Conservation (phyloP, 2,888 invertebrate species). For the Leucophora obtusa region DNA sequence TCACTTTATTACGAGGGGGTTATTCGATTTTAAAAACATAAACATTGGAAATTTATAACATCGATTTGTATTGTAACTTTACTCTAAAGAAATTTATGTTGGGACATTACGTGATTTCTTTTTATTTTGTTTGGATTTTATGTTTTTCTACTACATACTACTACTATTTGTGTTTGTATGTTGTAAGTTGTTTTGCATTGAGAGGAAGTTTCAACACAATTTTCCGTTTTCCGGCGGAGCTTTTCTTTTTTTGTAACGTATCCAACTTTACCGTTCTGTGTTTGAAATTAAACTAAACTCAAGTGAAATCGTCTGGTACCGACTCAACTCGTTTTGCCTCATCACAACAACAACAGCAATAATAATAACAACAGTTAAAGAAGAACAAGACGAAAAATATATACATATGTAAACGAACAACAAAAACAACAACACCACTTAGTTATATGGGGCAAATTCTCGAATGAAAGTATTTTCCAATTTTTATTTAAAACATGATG, state of each 20-base stretch:
- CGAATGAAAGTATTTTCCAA: conserved; percentile 42
- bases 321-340: conserved; percentile 61
- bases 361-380: neutral
- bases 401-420: conserved; percentile 22
- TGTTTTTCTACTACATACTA: neutral
- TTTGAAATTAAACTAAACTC: conserved; percentile 63
- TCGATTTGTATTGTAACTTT: conserved; percentile 33
- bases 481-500: conserved; percentile 18
- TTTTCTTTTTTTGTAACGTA: conserved; percentile 43
- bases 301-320: conserved; percentile 52
- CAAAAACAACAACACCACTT: conserved; percentile 47
- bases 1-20: neutral
- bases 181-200: neutral
- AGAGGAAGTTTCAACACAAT: conserved; percentile 1
- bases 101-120: conserved; percentile 56
- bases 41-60: conserved; percentile 46
- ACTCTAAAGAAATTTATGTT: conserved; percentile 43
- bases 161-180: neutral
- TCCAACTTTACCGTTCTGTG: conserved; percentile 64
- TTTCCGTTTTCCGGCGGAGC: conserved; percentile 50
- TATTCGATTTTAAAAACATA: conserved; percentile 20
- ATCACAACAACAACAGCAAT: conserved; percentile 49
- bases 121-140: conserved; percentile 34
- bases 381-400: conserved; percentile 12
- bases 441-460: conserved; percentile 58